Evolutionary conservation across 2,797 vertebrate genomes (phyloP).

Genomic region (Mustela erminea): DNA sequence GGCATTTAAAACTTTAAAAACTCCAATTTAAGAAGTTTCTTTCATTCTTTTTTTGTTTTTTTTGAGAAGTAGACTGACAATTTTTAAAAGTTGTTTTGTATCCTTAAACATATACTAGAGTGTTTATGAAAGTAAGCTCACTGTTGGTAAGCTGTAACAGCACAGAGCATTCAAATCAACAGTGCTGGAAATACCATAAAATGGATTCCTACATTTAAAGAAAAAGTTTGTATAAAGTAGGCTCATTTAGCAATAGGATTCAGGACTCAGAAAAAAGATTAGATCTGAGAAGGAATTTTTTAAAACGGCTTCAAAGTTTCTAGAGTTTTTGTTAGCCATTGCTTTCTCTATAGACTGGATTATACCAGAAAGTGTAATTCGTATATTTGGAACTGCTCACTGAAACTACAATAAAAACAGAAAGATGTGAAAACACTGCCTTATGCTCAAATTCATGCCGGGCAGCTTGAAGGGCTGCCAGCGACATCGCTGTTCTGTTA

Average conservation of each 20-base stretch:
- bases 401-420: slow-evolving; percentile 59
- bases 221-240: not conserved
- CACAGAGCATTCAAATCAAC: not conserved
- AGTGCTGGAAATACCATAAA: not conserved
- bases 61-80: not conserved
- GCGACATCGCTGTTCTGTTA: not conserved
- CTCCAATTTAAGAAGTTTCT: not conserved
- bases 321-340: slow-evolving; percentile 35
- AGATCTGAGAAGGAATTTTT: slow-evolving; percentile 19
- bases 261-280: not conserved
- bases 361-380: slow-evolving; percentile 52
- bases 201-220: not conserved
- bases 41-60: not conserved
- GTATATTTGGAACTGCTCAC: slow-evolving; percentile 58
- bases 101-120: slow-evolving; percentile 31
- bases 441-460: slow-evolving; percentile 28
- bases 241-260: slow-evolving; percentile 4
- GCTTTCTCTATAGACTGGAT: slow-evolving; percentile 30
- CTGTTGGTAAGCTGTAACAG: not conserved
- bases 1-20: slow-evolving; percentile 52
- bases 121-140: not conserved
- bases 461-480: slow-evolving; percentile 65
- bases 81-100: not conserved
- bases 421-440: slow-evolving; percentile 70
- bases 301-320: slow-evolving; percentile 45